Evolutionary conservation across 2,888 invertebrate species (phyloP).

Genomic region (Lasioglossum marginatum): DNA sequence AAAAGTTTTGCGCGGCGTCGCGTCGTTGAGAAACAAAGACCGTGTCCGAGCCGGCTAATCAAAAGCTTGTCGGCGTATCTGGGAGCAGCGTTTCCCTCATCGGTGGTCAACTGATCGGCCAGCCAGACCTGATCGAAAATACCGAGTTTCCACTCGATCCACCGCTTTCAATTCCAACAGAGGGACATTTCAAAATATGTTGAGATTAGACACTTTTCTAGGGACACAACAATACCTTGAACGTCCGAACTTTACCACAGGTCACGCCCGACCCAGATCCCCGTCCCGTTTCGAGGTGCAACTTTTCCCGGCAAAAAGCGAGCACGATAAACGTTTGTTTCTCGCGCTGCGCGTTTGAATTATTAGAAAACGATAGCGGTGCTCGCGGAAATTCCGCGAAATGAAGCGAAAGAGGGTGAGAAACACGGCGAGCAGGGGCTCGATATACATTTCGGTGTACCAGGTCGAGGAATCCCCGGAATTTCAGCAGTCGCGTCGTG

Average conservation of each 20-base stretch:
- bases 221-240: neutral
- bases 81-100: neutral
- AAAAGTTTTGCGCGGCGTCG: slow-evolving; percentile 59
- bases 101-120: slow-evolving; percentile 1
- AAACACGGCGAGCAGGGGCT: neutral
- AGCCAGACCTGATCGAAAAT: neutral
- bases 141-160: no score
- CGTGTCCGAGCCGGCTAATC: slow-evolving; percentile 43
- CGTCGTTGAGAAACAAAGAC: slow-evolving; percentile 37
- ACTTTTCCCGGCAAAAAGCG: neutral
- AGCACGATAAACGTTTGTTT: neutral
- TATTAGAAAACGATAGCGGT: neutral
- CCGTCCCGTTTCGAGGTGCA: neutral
- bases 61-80: slow-evolving; percentile 25
- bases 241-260: neutral
- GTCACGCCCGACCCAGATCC: neutral
- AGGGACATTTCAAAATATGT: no score
- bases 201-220: neutral
- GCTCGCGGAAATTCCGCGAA: slow-evolving; percentile 3
- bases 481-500: slow-evolving; percentile 18
- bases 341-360: neutral
- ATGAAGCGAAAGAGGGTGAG: neutral
- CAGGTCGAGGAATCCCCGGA: slow-evolving; percentile 18
- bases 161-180: no score
- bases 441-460: slow-evolving; percentile 9